These are phyloP conservation scores for Diplodus sargus DNA, from an alignment of 2,797 vertebrate species.

Conservation along the genomic window DNA sequence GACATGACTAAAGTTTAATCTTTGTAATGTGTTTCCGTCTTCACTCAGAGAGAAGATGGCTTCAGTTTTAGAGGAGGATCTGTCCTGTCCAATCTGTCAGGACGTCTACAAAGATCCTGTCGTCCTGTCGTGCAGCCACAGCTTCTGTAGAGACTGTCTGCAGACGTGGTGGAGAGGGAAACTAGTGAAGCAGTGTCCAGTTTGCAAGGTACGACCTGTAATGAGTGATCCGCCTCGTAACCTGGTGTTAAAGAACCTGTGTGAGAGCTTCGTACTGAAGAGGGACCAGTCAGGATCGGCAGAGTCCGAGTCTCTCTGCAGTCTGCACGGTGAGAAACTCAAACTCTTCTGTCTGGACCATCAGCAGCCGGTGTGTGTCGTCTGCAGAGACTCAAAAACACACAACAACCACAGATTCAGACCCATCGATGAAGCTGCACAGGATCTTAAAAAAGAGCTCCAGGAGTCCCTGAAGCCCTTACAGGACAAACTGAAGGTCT, in stretches of 20 bases:
- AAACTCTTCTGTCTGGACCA: conserved; percentile 15
- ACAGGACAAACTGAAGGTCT: not conserved
- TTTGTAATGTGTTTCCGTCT: conserved; percentile 3
- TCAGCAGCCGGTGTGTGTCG: conserved; percentile 23
- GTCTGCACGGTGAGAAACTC: not conserved
- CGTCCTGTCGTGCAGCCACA: not conserved
- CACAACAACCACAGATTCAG: conserved; percentile 25
- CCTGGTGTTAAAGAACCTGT: not conserved
- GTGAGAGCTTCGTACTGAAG: not conserved
- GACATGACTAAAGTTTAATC: not conserved
- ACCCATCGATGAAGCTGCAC: conserved; percentile 37
- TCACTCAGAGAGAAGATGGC: conserved; percentile 14
- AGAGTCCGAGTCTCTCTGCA: not conserved
- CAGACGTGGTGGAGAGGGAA: not conserved
- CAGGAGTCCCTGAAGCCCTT: not conserved
- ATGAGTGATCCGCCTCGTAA: not conserved
- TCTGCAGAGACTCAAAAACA: conserved; percentile 28
- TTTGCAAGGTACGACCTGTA: not conserved
- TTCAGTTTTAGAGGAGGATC: not conserved
- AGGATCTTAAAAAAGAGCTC: conserved; percentile 5
- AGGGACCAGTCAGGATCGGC: not conserved
- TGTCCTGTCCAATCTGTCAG: not conserved
- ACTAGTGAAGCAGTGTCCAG: not conserved
- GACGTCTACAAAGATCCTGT: not conserved
- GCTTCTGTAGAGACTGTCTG: not conserved